These are phyloP conservation scores for Xylota segnis DNA, from an alignment of 2,888 invertebrate genomes.

Conservation along the genomic window DNA sequence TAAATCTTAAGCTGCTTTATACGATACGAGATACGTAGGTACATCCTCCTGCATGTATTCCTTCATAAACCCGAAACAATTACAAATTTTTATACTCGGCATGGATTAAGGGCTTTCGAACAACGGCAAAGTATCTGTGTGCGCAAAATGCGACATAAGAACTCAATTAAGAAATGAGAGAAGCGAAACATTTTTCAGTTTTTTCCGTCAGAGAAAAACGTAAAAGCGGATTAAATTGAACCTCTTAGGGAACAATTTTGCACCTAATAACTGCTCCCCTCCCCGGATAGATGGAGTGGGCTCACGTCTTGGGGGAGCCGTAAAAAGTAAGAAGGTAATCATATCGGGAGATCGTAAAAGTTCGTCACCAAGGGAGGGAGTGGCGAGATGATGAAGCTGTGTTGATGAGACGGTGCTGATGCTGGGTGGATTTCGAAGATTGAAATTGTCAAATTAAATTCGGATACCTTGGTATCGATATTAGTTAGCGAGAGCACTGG, in stretches of 20 bases:
- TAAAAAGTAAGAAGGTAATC: slow-evolving; percentile 58
- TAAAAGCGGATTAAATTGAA: slow-evolving; percentile 69
- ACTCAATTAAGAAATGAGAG: slow-evolving; percentile 69
- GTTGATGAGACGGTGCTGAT: neutral
- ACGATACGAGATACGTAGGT: slow-evolving; percentile 5
- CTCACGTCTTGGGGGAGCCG: slow-evolving; percentile 29
- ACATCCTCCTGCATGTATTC: slow-evolving; percentile 3
- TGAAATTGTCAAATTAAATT: slow-evolving; percentile 65
- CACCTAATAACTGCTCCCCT: slow-evolving; percentile 61
- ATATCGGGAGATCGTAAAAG: slow-evolving; percentile 65
- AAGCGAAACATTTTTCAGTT: slow-evolving; percentile 38
- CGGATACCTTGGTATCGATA: slow-evolving; percentile 36
- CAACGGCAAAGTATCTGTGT: neutral
- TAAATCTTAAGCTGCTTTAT: slow-evolving; percentile 37
- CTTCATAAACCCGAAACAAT: slow-evolving; percentile 61
- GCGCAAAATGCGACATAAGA: slow-evolving; percentile 65
- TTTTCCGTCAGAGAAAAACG: slow-evolving; percentile 42
- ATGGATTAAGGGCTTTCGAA: slow-evolving; percentile 48
- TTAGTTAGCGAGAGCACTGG: slow-evolving; percentile 19
- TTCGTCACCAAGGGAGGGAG: slow-evolving; percentile 47
- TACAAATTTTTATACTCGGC: slow-evolving; percentile 59
- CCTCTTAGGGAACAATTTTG: slow-evolving; percentile 69
- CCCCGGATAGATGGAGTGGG: neutral
- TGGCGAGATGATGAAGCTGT: slow-evolving; percentile 34
- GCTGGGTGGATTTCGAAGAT: slow-evolving; percentile 19